Evolutionary conservation across 2,113 vertebrate species (phyloP), one percentile per base, ranked within the genome.

Genomic region (Haplochromis burtoni): DNA sequence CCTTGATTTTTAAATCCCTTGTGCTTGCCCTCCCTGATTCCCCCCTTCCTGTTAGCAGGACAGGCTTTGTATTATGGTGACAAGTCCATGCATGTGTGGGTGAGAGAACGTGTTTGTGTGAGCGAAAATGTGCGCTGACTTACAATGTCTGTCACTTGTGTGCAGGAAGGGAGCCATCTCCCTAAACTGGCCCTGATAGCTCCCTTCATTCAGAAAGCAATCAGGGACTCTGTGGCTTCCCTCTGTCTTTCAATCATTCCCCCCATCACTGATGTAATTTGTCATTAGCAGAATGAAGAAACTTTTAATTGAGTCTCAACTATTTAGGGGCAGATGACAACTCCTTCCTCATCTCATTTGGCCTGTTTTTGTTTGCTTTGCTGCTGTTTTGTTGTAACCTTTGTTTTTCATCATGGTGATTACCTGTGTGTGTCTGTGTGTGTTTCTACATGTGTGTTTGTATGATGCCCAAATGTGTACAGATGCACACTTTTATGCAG

Each of bases 241-340:
- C 83, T 89, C 49, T 84, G 86, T 91, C 87, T 92, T 86, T 94
- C 93, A 89, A 91, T 93, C 91, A 90, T 89, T 90, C 88, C 66
- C 76, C 88, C 86, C 86, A 89, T 94, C 88, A 76, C 91, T 92
- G 87, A 94, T 94, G 87, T 91, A 84, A 93, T 95, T 94, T 92
- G 92, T 94, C 91, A 94, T 95, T 95, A 95, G 92, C 66, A 82
- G 88, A 88, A 92, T 31, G 61, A 84, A 88, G 85, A 91, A 95
- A 95, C 93, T 95, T 95, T 95, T 95, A 95, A 96, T 96, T 94
- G 92, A 95, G 91, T 95, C 92, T 93, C 80, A 87, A 93, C 92
- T 90, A 86, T 90, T 94, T 85, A 83, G 88, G 88, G 91, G 85
- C 80, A 85, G 88, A 90, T 88, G 86, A 94, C 87, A 89, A 84